phyloP scores from a whole-genome alignment of 2,797 vertebrate species.

The Merluccius polli region DNA sequence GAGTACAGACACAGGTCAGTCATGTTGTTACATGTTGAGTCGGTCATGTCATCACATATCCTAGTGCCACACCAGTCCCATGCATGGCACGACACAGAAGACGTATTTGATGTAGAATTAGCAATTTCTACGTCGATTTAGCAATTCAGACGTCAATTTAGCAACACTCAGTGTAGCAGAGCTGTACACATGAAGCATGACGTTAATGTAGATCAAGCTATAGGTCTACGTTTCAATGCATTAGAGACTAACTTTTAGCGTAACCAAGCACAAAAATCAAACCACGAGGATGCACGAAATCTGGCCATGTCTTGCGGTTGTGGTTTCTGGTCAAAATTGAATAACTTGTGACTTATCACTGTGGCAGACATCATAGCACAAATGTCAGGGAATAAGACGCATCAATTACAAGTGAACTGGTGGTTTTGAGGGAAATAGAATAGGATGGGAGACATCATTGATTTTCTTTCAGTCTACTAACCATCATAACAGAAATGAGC shows the following conservation, averaged over 20 bases:
- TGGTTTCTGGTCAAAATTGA: neutral
- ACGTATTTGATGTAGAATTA: neutral
- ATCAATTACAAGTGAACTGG: neutral
- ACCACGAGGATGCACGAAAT: neutral
- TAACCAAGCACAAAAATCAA: neutral
- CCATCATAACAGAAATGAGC: slow-evolving; percentile 85
- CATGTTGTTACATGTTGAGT: no score
- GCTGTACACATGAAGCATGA: neutral
- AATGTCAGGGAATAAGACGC: neutral
- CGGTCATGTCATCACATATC: neutral
- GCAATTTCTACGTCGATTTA: neutral
- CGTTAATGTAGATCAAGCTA: neutral
- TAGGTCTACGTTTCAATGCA: neutral
- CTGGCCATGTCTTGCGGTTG: neutral
- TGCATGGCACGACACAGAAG: neutral
- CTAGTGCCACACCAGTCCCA: neutral
- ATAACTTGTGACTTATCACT: neutral
- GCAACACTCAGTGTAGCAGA: neutral
- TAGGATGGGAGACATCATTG: neutral
- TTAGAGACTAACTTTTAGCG: neutral
- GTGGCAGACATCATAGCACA: no score
- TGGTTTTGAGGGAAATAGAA: neutral
- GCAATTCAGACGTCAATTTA: neutral
- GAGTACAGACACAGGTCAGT: slow-evolving; percentile 4
- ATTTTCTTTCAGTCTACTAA: slow-evolving; percentile 55